These are phyloP conservation scores for Neoniphon sammara DNA, from an alignment of 2,797 vertebrate genomes.

Conservation along the genomic window DNA sequence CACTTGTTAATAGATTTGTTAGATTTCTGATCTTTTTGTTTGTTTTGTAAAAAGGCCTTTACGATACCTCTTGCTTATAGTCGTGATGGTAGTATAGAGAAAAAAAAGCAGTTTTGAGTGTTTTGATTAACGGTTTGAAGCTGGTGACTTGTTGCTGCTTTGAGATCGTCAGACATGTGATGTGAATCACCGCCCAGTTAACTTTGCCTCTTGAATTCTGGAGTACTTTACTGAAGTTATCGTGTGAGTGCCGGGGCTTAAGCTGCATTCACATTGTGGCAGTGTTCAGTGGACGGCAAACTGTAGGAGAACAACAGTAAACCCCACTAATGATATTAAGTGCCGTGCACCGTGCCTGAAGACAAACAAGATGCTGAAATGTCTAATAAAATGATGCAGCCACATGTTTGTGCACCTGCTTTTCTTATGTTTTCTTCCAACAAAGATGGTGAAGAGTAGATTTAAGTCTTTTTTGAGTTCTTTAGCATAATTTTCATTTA, in stretches of 20 bases:
- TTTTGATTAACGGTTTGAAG: slow-evolving; percentile 8
- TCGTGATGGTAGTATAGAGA: slow-evolving; percentile 20
- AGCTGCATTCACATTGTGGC: slow-evolving; percentile 31
- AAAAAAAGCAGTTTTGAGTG: slow-evolving; percentile 16
- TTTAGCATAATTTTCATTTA: slow-evolving; percentile 3
- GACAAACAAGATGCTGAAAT: slow-evolving; percentile 31
- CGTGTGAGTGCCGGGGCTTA: slow-evolving; percentile 22
- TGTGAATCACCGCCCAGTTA: slow-evolving; percentile 41
- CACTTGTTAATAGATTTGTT: background rate
- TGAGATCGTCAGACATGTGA: slow-evolving; percentile 42
- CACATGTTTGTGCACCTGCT: slow-evolving; percentile 26
- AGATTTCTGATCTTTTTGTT: background rate
- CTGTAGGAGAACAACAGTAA: background rate
- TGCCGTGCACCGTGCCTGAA: slow-evolving; percentile 44
- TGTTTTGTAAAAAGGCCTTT: background rate
- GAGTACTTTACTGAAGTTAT: slow-evolving; percentile 33
- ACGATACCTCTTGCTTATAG: slow-evolving; percentile 19
- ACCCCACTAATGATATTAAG: too few relatives aligned
- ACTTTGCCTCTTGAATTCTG: slow-evolving; percentile 45
- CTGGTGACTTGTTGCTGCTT: slow-evolving; percentile 32
- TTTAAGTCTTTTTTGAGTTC: slow-evolving; percentile 3
- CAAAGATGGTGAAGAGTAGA: slow-evolving; percentile 4
- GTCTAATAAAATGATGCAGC: slow-evolving; percentile 25
- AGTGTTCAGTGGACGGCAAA: slow-evolving; percentile 5
- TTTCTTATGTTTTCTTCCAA: background rate